Base-by-base conservation (phyloP, 2,888 invertebrate species). In the Nymphalis c-album region DNA sequence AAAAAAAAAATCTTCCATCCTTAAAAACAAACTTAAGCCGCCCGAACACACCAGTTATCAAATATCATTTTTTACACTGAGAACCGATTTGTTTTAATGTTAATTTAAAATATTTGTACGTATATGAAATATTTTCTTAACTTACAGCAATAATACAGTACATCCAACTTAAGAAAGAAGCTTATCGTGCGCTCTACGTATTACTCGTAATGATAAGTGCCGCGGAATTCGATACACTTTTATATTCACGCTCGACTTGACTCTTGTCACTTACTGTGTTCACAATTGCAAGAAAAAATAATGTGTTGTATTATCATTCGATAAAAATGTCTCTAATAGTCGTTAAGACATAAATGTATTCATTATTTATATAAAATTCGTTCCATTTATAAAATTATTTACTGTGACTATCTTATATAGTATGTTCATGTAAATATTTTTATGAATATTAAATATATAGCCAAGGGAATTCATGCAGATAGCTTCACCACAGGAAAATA, bases 181-280 rank as follows among this genome's bases (percentile, higher is more conserved):
- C 61, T 35, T 40, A 62, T 65, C 58, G 45, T 55, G 60, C 31
- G 31, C 53, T 31, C 59, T 60, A 26, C 69, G 70, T 70, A 71
- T 72, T 72, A 72, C 70, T 69, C 64, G 71, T 73, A 76, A 74
- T 73, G 76, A 75, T 74, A 74, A 76, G 71, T 73, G 75, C 70
- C 70, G 61, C 79, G 80, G 81, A 81, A 87, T 87, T 86, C 78
- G 87, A 82, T 87, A 87, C 84, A 88, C 87, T 88, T 86, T 87
- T 84, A 84, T 82, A 81, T 83, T 80, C 77, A 78, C 78, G 78
- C 70, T 75, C 74, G 74, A 73, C 72, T 77, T 77, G 77, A 75
- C 73, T 74, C 76, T 71, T 79, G 60, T 48, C 65, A 66, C 65
- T 66, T 61, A 66, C 55, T 57, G 60, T 80, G 79, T 79, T 78